These are phyloP conservation scores for Pegoplata infirma DNA, from an alignment of 2,888 invertebrate genomes.

Conservation along the genomic window DNA sequence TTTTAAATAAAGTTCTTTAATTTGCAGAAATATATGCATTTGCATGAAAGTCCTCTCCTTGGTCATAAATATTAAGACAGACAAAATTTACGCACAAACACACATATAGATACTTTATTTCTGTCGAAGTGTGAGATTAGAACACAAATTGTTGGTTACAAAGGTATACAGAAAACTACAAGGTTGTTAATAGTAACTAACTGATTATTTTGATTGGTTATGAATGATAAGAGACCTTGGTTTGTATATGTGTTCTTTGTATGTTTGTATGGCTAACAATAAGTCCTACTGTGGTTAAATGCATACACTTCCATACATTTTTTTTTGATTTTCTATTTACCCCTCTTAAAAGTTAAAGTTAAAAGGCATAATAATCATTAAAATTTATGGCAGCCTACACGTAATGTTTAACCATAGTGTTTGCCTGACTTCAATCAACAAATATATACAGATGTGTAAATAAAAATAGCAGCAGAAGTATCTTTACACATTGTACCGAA, in stretches of 20 bases:
- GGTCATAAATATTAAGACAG: not conserved
- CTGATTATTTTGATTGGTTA: constrained; percentile 35
- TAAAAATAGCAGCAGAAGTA: not conserved
- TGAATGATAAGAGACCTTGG: constrained; percentile 40
- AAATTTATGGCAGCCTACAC: constrained; percentile 72
- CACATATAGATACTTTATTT: not conserved
- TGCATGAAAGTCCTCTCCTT: too few relatives aligned
- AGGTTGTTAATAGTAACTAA: not conserved
- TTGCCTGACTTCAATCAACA: not conserved
- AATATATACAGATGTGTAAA: not conserved
- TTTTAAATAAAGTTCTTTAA: too few relatives aligned
- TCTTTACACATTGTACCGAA: too few relatives aligned
- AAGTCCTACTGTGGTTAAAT: not conserved
- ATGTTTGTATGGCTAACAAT: too few relatives aligned
- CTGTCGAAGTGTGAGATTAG: not conserved
- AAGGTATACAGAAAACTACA: not conserved
- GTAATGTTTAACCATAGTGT: constrained; percentile 64
- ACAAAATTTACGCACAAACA: not conserved
- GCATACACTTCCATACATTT: too few relatives aligned
- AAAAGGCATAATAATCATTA: constrained; percentile 73
- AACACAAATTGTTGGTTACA: not conserved
- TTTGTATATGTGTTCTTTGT: not conserved
- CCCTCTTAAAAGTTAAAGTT: constrained; percentile 54
- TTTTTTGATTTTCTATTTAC: not conserved
- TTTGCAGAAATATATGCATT: too few relatives aligned